A percentile compares a stretch with the other conserved stretches of the same genome.
These are phyloP conservation scores for Aphidius gifuensis DNA, from an alignment of 1,140 invertebrate genomes.

Conservation along the genomic window DNA sequence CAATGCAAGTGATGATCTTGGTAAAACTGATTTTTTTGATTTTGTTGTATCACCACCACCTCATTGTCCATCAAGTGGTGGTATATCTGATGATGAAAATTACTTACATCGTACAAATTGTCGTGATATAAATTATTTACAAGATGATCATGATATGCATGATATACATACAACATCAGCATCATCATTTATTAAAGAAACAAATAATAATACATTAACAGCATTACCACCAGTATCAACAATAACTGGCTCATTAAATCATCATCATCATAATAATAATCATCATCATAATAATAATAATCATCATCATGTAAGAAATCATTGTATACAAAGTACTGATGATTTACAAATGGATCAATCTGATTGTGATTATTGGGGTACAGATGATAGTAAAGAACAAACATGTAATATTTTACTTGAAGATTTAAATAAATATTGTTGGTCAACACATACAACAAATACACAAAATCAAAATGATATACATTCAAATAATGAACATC, in stretches of 20 bases:
- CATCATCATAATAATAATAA: too few relatives aligned
- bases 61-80: constrained; percentile 52
- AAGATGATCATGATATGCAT: constrained; percentile 39
- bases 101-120: constrained; percentile 41
- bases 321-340: constrained; percentile 39
- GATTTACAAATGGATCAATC: constrained; percentile 46
- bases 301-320: constrained; percentile 28
- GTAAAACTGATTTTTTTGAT: constrained; percentile 82
- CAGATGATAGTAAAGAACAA: constrained; percentile 63
- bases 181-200: constrained; percentile 60
- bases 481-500: constrained; percentile 9
- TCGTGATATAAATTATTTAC: constrained; percentile 41
- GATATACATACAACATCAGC: constrained; percentile 35
- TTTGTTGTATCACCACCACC: constrained; percentile 75
- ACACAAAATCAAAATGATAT: constrained; percentile 27
- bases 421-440: constrained; percentile 77
- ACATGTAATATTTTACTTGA: constrained; percentile 72
- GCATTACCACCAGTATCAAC: constrained; percentile 47
- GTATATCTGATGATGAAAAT: constrained; percentile 45
- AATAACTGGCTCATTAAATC: constrained; percentile 48
- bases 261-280: constrained; percentile 18
- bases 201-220: constrained; percentile 65
- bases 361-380: constrained; percentile 68
- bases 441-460: constrained; percentile 54
- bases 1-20: constrained; percentile 62